Evolutionary conservation across 2,888 invertebrate species (phyloP), one percentile per base, ranked within the genome.

Genomic region (Eupithecia insigniata): DNA sequence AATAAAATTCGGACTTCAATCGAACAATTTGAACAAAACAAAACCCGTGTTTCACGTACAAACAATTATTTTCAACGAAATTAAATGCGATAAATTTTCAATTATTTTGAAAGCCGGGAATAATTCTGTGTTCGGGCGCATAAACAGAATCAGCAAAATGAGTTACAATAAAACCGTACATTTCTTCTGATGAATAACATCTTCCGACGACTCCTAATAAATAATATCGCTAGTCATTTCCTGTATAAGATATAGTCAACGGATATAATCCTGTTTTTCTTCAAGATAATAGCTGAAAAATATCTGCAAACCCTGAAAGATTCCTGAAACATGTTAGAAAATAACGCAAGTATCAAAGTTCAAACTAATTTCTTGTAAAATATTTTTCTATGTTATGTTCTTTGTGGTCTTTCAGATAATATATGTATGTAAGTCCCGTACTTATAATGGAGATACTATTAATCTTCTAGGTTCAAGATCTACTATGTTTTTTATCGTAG

Each of bases 181-280:
- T 60, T 60, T 30, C 28, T 68, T 61, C 30, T 39, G 58, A 39
- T 60, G 39, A 64, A 69, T 46, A 64, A 69, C 51, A 65, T 34
- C 43, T 43, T 61, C 61, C 60, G 22, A 36, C n/a, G 66, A 66
- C n/a, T 39, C 39, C 60, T 70, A 60, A 67, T 73, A 64, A 58
- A 73, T 66, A 68, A 69, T 67, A 73, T 75, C 30, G 75, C 39
- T 60, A 46, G 46, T 64, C 62, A 66, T 75, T 75, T 72, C 69
- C 72, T 70, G 70, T 64, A 64, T 69, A 69, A 69, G 18, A 62
- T 34, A 62, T 22, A 61, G 30, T 46, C 18, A 30, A 61, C 30
- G 14, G 39, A 39, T 28, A 60, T 60, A 60, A 39, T 28, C 39
- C 28, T 60, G 34, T 58, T 67, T 58, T 58, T 67, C 34, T 39